Percentiles rank a stretch among this genome's conserved stretches.
phyloP scores from a whole-genome alignment of 2,888 invertebrate species.

The Athalia rosae region DNA sequence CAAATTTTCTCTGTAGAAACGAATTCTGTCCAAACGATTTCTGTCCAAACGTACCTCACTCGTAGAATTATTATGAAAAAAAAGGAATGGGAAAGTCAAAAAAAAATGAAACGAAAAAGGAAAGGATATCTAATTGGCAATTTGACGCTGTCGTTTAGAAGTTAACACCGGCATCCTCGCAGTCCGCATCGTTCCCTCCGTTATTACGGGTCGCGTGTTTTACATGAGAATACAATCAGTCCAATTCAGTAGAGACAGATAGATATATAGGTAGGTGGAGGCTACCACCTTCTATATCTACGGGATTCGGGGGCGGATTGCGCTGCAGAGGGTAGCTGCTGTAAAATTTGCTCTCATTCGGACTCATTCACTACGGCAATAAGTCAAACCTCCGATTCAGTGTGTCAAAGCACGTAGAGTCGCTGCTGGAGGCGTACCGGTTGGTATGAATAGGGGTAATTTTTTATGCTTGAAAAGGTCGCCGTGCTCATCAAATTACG shows the following conservation, averaged over 20 bases:
- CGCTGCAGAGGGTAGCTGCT: constrained; percentile 24
- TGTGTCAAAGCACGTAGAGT: constrained; percentile 51
- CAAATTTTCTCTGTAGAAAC: no score
- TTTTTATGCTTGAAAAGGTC: constrained; percentile 49
- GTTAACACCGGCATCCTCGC: background rate
- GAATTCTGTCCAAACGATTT: no score
- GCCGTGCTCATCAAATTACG: constrained; percentile 15
- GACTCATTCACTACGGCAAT: constrained; percentile 50
- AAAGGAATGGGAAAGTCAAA: no score
- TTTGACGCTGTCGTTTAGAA: constrained; percentile 32
- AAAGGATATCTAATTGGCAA: constrained; percentile 24
- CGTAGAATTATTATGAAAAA: no score
- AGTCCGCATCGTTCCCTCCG: constrained; percentile 3
- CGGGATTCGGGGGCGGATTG: constrained; percentile 18
- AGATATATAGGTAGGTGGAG: constrained; percentile 37
- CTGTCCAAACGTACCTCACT: no score
- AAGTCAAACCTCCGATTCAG: constrained; percentile 59
- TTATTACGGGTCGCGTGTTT: constrained; percentile 60
- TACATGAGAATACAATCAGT: constrained; percentile 69
- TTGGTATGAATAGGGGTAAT: constrained; percentile 57
- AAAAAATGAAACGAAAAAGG: no score
- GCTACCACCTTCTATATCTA: background rate
- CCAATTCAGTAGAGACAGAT: constrained; percentile 61
- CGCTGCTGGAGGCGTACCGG: constrained; percentile 42
- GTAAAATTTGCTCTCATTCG: constrained; percentile 55